Evolutionary conservation across 1,140 invertebrate species (phyloP), one percentile per base, ranked within the genome.

Genomic region (Coptotermes formosanus): DNA sequence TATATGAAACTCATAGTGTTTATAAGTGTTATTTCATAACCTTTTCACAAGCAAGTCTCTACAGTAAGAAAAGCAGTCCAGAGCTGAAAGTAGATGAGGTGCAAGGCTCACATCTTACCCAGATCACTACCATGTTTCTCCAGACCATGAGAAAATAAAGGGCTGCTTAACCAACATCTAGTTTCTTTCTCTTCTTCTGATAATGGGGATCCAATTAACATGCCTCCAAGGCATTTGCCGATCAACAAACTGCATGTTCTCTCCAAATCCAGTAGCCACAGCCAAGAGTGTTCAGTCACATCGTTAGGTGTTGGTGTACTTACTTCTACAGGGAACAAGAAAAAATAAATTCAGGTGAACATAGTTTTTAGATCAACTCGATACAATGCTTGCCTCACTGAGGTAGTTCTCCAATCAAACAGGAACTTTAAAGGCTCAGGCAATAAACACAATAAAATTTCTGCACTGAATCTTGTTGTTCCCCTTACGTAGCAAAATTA

Each of bases 201-300:
- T 21, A 91, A 86, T 19, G 91, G 90, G 12, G 91, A 88, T 7
- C 94, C 93, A 44, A 92, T 89, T 55, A 94, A 88, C 91, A 93
- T 93, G 25, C 92, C 92, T 7, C 93, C 93, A 48, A 95, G 90
- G 88, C 93, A 93, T 64, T 93, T 91, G 25, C 94, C 94, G 85
- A 94, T 92, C 86, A 95, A 89, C 55, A 94, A 89, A 52, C 93
- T 91, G 89, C 93, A 94, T 0, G 93, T 91, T 88, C 93, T 89
- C 89, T 94, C 93, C 87, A 94, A 89, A 89, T 95, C 94, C 30
- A 94, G 89, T 86, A 94, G 89, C 94, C 94, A 95, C 8, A 92
- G 89, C 93, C 94, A 94, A 16, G 90, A 91, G 87, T 90, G 89
- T 84, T 91, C 89, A 3, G 90, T 89, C n/a, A 91, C 87, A 84